Percentiles rank a stretch among this genome's conserved stretches.
Conservation (phyloP, 2,113 vertebrate species). For the Thinocorus orbignyianus region DNA sequence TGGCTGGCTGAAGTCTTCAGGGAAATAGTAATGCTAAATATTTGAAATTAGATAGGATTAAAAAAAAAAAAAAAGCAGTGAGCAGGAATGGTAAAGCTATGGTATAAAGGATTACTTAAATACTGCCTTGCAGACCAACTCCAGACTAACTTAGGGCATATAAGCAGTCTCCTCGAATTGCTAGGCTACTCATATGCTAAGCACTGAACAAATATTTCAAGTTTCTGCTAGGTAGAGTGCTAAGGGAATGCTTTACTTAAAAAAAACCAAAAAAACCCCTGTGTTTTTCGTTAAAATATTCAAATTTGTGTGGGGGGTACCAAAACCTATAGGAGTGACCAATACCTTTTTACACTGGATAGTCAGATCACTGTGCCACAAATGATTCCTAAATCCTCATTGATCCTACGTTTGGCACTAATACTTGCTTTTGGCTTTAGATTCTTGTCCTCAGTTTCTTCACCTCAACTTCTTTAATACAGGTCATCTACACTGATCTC, state of each 20-base stretch:
- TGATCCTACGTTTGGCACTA: not conserved
- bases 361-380: not conserved
- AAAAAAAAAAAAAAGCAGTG: not conserved
- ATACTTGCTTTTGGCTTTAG: not conserved
- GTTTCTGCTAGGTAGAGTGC: not conserved
- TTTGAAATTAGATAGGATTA: not conserved
- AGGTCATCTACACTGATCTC: not conserved
- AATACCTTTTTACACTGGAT: not conserved
- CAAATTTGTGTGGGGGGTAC: not conserved
- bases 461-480: not conserved
- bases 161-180: not conserved
- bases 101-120: not conserved
- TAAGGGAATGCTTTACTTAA: not conserved
- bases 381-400: not conserved
- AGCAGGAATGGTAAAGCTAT: not conserved
- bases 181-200: not conserved
- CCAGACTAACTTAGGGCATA: not conserved
- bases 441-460: not conserved
- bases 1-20: not conserved
- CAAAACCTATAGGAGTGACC: not conserved
- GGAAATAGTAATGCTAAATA: not conserved
- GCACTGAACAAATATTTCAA: not conserved
- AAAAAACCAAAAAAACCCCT: not conserved
- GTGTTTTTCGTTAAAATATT: not conserved
- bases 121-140: not conserved